A percentile compares a stretch with the other conserved stretches of the same genome.
phyloP scores from a whole-genome alignment of 2,797 vertebrate genomes.

The Leuciscus waleckii region DNA sequence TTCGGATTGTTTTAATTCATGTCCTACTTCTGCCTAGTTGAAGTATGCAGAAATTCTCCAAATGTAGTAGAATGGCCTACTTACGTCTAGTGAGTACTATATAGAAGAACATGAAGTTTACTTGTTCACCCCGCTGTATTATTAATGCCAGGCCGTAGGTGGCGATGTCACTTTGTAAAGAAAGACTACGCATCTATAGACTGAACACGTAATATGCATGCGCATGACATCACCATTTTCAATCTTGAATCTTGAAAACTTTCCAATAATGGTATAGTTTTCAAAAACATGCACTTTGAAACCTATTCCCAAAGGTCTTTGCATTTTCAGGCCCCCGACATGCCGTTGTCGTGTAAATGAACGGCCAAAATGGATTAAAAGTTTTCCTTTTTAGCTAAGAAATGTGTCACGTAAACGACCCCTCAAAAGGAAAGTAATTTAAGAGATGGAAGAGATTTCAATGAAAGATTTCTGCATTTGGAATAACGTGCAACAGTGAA shows the following conservation, averaged over 20 bases:
- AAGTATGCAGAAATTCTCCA: slow-evolving; percentile 21
- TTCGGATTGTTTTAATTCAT: slow-evolving; percentile 32
- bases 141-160: background rate
- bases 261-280: too few relatives aligned
- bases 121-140: background rate
- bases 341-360: too few relatives aligned
- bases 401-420: too few relatives aligned
- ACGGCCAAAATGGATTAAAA: too few relatives aligned
- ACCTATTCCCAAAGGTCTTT: too few relatives aligned
- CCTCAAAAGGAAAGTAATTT: background rate
- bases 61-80: slow-evolving; percentile 21
- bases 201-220: too few relatives aligned
- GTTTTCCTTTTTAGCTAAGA: too few relatives aligned
- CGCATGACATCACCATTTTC: background rate
- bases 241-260: too few relatives aligned
- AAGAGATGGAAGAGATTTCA: background rate
- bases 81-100: slow-evolving; percentile 11
- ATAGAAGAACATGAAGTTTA: slow-evolving; percentile 15
- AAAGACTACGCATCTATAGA: too few relatives aligned
- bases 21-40: slow-evolving; percentile 44
- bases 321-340: too few relatives aligned
- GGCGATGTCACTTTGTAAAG: background rate
- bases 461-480: background rate
- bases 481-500: too few relatives aligned
- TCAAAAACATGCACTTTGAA: too few relatives aligned